Evolutionary conservation across 2,797 vertebrate genomes (phyloP), one percentile per base, ranked within the genome.

Genomic region (Meda fulgida): DNA sequence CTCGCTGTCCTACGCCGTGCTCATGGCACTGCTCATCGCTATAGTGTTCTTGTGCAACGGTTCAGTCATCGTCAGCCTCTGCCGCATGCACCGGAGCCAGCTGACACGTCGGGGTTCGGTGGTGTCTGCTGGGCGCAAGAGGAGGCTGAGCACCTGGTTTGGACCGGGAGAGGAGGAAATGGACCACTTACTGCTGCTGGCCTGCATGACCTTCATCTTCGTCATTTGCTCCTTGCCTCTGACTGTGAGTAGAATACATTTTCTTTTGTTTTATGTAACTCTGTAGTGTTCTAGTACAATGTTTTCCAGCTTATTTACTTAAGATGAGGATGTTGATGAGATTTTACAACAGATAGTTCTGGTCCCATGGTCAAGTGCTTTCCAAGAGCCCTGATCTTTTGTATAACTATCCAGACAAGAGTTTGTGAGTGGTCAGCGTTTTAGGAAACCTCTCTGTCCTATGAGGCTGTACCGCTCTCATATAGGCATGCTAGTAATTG

Each of bases 171-270:
- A 97, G 53, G 96, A 97, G 9, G 97, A 98, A 87, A 89, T 97
- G 78, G 96, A 97, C 87, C 94, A 97, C 87, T 91, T 98, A 83
- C 92, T 97, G 81, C 92, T 97, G 80, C 91, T 98, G 93, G 96
- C 94, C 0, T 94, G 96, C 89, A 97, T 97, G 94, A 98, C 97
- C 0, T 81, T 93, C 88, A 95, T 97, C 93, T 97, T 98, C 60
- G 95, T 95, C 4, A 93, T 98, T 87, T 98, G 96, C 91, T 97
- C 97, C 0, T 91, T 97, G 88, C 97, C 97, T 0, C 96, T 98
- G 60, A 97, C 95, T 21, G 97, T 98, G 89, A 96, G 96, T 94
- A 87, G 34, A 1, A 14, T 5, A 38, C n/a, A 38, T 21, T 18
- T 55, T 67, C 43, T 46, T 2, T 80, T 58, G 29, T 11, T 77